Percentiles rank a stretch among this genome's conserved stretches.
phyloP scores from a whole-genome alignment of 2,888 invertebrate genomes.

The Eupithecia pulchellata region DNA sequence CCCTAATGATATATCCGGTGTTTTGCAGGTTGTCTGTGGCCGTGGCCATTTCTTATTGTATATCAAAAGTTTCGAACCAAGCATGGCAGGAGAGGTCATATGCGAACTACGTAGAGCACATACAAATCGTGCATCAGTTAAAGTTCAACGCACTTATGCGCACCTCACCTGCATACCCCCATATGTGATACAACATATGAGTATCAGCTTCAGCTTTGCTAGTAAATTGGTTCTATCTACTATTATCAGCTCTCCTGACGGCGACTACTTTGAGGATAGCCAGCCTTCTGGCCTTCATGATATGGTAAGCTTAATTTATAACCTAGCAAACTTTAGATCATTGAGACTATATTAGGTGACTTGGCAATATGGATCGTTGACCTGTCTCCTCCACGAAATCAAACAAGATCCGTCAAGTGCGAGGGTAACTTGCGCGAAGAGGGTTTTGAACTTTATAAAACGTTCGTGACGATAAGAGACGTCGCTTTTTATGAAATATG shows the following conservation, averaged over 20 bases:
- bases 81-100: conserved; percentile 51
- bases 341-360: too few species aligned
- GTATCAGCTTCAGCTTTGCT: background rate
- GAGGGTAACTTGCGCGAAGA: too few species aligned
- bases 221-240: conserved; percentile 7
- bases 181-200: background rate
- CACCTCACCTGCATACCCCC: conserved; percentile 34
- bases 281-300: background rate
- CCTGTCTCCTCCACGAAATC: too few species aligned
- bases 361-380: too few species aligned
- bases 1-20: background rate
- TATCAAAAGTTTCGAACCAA: conserved; percentile 51
- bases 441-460: too few species aligned
- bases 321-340: background rate
- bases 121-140: conserved; percentile 41
- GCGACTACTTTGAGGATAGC: background rate
- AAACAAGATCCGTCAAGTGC: too few species aligned
- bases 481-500: too few species aligned
- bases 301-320: background rate
- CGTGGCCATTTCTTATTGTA: conserved; percentile 48
- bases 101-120: conserved; percentile 51
- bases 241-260: accelerated
- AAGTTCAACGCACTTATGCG: conserved; percentile 40
- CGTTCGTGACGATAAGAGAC: too few species aligned
- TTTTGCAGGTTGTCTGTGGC: conserved; percentile 47